These are phyloP conservation scores for Epistrophella euchroma DNA, from an alignment of 2,888 invertebrate species.

Conservation along the genomic window DNA sequence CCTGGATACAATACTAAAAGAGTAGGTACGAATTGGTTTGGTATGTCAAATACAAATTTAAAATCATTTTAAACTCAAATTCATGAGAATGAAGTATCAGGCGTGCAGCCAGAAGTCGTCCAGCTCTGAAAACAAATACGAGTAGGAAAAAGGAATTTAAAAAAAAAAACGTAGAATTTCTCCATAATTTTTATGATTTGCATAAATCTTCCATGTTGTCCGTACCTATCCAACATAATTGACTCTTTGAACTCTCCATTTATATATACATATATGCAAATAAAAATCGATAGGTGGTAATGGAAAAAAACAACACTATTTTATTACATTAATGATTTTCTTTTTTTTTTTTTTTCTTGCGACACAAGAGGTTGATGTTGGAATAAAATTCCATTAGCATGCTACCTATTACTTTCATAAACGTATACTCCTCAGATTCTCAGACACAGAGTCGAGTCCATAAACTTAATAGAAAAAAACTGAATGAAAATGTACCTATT, in stretches of 20 bases:
- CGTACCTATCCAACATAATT: not conserved
- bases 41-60: too few species aligned
- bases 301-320: not conserved
- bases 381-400: conserved; percentile 18
- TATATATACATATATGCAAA: not conserved
- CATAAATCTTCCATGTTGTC: not conserved
- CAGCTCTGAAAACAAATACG: too few species aligned
- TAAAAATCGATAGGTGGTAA: conserved; percentile 21
- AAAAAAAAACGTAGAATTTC: conserved; percentile 3
- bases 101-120: too few species aligned
- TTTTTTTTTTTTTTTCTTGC: conserved; percentile 8
- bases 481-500: conserved; percentile 29
- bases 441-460: not conserved
- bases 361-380: not conserved
- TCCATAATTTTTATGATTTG: not conserved
- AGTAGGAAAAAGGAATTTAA: not conserved
- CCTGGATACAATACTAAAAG: too few species aligned
- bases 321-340: conserved; percentile 9
- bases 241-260: not conserved
- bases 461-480: not conserved
- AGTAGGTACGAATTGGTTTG: too few species aligned
- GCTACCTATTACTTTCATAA: not conserved
- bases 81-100: too few species aligned
- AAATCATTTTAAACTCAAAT: too few species aligned
- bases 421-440: too few species aligned